phyloP scores from a whole-genome alignment of 2,888 invertebrate species.

The Pristionchus japonicus region DNA sequence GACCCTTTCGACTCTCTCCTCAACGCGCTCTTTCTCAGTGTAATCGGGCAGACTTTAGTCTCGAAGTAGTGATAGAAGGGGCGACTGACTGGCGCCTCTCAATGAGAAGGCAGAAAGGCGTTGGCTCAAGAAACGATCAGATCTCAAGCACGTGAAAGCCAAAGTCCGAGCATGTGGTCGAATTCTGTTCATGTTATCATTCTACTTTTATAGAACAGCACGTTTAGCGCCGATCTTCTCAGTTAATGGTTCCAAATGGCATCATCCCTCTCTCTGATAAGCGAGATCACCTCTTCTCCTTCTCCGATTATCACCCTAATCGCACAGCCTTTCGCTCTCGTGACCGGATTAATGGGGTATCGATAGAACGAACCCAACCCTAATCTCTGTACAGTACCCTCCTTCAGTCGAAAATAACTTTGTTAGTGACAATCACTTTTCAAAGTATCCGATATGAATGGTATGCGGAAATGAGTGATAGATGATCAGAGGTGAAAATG shows the following conservation, averaged over 20 bases:
- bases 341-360: slow-evolving; percentile 13
- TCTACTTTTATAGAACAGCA: neutral
- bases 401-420: neutral
- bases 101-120: neutral
- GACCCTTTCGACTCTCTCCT: neutral
- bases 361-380: neutral
- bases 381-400: neutral
- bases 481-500: neutral
- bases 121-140: neutral
- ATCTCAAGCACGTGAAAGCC: neutral
- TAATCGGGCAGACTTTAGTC: slow-evolving; percentile 13
- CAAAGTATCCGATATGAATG: neutral
- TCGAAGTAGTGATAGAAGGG: neutral
- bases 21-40: neutral
- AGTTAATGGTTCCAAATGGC: neutral
- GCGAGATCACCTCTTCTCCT: neutral
- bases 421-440: neutral
- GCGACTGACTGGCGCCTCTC: neutral
- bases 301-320: neutral
- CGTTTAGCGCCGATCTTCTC: neutral
- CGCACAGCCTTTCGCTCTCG: neutral
- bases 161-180: neutral
- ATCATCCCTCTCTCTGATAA: neutral
- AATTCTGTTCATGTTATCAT: neutral
- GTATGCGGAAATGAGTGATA: neutral